phyloP scores from a whole-genome alignment of 1,140 invertebrate genomes.

The Bombus balteatus region DNA sequence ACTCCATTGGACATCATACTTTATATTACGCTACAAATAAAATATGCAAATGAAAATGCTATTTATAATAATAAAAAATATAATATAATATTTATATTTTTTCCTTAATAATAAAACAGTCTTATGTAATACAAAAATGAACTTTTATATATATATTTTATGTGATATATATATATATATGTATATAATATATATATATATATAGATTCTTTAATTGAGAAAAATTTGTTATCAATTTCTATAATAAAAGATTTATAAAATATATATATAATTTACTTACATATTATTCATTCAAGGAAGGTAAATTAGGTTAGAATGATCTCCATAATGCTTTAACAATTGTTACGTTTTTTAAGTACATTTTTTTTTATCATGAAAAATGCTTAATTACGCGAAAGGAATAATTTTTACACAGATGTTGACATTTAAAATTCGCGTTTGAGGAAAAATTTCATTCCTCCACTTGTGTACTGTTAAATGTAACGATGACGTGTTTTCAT shows the following conservation, averaged over 20 bases:
- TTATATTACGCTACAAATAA: constrained; percentile 49
- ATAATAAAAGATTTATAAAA: not conserved
- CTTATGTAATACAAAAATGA: constrained; percentile 35
- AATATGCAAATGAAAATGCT: not conserved
- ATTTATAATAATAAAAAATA: not conserved
- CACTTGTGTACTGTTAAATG: constrained; percentile 16
- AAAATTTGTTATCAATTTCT: not conserved
- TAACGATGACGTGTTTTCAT: constrained; percentile 56
- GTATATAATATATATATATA: not conserved
- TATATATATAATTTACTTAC: constrained; percentile 29
- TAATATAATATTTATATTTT: not conserved
- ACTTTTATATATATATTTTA: not conserved
- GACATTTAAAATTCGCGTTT: constrained; percentile 22
- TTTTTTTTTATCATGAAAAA: not conserved
- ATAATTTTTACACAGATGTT: constrained; percentile 35
- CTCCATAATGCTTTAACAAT: constrained; percentile 48
- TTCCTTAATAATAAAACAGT: not conserved
- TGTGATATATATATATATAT: too few relatives aligned
- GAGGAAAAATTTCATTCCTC: constrained; percentile 26
- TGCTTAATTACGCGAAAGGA: not conserved
- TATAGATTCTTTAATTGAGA: not conserved
- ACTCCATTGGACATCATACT: constrained; percentile 73
- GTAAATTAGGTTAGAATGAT: constrained; percentile 61
- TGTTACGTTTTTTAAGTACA: constrained; percentile 44
- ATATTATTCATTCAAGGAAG: constrained; percentile 36